Evolutionary conservation across 2,113 vertebrate species (phyloP).

Genomic region (Oceanites oceanicus): DNA sequence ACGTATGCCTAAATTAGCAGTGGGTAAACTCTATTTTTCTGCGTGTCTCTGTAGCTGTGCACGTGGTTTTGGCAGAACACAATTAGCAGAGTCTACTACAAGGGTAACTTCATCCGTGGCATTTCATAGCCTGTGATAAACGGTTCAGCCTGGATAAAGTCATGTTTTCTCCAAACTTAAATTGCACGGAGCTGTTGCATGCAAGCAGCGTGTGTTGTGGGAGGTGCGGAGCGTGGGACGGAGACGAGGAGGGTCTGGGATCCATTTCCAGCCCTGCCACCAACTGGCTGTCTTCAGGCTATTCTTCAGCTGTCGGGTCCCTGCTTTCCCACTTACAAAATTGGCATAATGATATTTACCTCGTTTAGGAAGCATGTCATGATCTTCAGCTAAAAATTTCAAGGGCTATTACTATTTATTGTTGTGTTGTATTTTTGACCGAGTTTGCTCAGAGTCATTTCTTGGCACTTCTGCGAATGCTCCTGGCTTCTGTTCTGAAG

Average conservation of each 20-base stretch:
- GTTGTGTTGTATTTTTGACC: not conserved
- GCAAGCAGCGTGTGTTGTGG: not conserved
- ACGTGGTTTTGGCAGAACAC: not conserved
- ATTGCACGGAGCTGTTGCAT: not conserved
- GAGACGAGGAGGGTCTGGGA: not conserved
- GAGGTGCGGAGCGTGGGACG: not conserved
- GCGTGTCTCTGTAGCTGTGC: not conserved
- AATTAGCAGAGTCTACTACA: slow-evolving; percentile 36
- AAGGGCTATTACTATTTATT: slow-evolving; percentile 9
- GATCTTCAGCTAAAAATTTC: not conserved
- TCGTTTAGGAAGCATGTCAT: not conserved
- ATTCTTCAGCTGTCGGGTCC: not conserved
- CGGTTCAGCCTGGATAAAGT: not conserved
- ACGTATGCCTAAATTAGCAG: not conserved
- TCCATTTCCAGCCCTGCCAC: slow-evolving; percentile 14
- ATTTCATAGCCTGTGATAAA: not conserved
- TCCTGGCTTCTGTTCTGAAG: not conserved
- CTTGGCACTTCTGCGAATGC: not conserved
- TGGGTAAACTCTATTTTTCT: not conserved
- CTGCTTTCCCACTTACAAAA: not conserved
- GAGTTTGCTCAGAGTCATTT: not conserved
- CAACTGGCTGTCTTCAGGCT: not conserved
- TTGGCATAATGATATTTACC: not conserved
- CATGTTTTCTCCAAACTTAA: not conserved
- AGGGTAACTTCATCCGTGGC: not conserved